Evolutionary conservation across 1,140 invertebrate species (phyloP).

Genomic region (Bombus vancouverensis): DNA sequence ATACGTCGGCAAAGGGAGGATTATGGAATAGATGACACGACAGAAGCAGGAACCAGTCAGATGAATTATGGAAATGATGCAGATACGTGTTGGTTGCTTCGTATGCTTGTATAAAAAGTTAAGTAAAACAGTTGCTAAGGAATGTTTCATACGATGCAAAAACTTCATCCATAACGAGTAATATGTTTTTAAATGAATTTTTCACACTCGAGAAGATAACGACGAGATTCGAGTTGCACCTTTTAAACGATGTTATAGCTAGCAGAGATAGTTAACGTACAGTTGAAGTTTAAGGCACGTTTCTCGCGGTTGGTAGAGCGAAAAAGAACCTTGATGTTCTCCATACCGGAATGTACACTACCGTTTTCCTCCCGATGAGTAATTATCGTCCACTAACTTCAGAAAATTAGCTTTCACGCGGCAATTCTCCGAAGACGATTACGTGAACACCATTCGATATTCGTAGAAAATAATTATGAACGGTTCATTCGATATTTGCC

Average conservation of each 20-base stretch:
- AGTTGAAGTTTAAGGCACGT: background rate
- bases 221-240: background rate
- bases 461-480: constrained; percentile 39
- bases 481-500: constrained; percentile 7
- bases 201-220: background rate
- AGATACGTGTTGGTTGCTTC: background rate
- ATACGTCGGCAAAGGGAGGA: background rate
- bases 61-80: constrained; percentile 25
- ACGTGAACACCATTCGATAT: constrained; percentile 42
- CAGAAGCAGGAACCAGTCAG: background rate
- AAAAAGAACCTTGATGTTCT: constrained; percentile 18
- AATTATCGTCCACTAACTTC: constrained; percentile 55
- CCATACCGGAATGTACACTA: constrained; percentile 6
- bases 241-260: background rate
- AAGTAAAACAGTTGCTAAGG: background rate
- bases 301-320: background rate
- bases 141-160: background rate
- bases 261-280: background rate
- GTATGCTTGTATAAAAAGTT: background rate
- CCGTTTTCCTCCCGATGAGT: constrained; percentile 33
- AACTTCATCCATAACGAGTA: background rate
- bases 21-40: constrained; percentile 9
- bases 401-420: constrained; percentile 53
- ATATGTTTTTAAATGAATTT: background rate
- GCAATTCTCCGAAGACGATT: constrained; percentile 53